Evolutionary conservation across 1,140 invertebrate species (phyloP), one percentile per base, ranked within the genome.

Genomic region (Theocolax elegans): DNA sequence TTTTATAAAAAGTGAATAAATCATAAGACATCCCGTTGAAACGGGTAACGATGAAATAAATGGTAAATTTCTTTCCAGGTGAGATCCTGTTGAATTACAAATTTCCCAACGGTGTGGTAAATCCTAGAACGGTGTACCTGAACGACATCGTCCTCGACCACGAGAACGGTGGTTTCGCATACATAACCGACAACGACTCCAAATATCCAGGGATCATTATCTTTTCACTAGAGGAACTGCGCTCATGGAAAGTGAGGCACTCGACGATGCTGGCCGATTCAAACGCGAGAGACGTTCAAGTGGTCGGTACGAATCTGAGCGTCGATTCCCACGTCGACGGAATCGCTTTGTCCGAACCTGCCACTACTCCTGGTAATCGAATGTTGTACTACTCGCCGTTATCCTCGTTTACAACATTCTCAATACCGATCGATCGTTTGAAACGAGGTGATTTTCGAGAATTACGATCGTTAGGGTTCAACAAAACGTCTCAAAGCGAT

Each of bases 91-190:
- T 64, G 8, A 21, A 83, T 3, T 88, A 88, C 74, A 78, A 78
- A 7, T 88, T 91, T 64, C 85, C 89, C 0, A 59, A 82, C 2
- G 82, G 87, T 1, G 83, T 87, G 17, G 83, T 85, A 8, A 80
- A 85, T 2, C 70, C 80, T 3, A 79, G 86, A 19, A 87, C 84
- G 0, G 87, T 87, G 13, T 89, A 88, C 71, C 77, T 91, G 6
- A 89, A 89, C 69, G 90, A 91, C 72, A 83, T 91, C 10, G 90
- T 91, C 1, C 77, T 91, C 3, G 90, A 91, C 75, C 88, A 89
- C 72, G 83, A 87, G 25, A 86, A 88, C 74, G 89, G 87, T 69
- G 88, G 88, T 51, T 90, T 83, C 73, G 90, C 90, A 13, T 92
- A 90, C 73, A 91, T 92, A 21, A 89, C 89, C 1, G 90, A 91